These are phyloP conservation scores for Indicator maculatus DNA, from an alignment of 2,113 vertebrate genomes.

Conservation along the genomic window DNA sequence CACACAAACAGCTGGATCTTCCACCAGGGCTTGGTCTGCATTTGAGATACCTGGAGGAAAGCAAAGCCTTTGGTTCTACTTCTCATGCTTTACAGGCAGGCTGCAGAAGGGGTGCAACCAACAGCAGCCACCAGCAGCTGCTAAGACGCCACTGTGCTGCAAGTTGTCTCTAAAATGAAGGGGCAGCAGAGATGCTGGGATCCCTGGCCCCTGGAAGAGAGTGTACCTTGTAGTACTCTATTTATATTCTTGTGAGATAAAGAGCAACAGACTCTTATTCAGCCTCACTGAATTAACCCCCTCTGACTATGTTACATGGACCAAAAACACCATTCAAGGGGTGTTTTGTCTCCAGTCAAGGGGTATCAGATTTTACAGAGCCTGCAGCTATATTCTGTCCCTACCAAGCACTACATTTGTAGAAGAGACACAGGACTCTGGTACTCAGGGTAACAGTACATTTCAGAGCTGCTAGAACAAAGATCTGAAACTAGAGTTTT, in stretches of 20 bases:
- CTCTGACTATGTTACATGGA: neutral
- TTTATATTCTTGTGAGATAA: neutral
- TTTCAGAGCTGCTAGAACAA: neutral
- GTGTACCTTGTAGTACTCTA: neutral
- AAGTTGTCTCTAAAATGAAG: neutral
- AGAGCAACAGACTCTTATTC: neutral
- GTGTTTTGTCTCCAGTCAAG: neutral
- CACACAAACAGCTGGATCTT: constrained; percentile 92
- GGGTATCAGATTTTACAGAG: neutral
- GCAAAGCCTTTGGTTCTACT: neutral
- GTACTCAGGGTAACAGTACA: neutral
- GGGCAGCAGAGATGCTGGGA: neutral
- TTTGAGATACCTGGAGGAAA: constrained; percentile 78
- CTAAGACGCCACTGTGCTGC: neutral
- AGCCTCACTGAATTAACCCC: neutral
- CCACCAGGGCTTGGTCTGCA: constrained; percentile 90
- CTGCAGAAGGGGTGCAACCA: neutral
- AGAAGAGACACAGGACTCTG: neutral
- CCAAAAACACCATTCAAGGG: neutral
- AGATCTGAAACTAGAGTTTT: neutral
- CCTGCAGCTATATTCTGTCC: neutral
- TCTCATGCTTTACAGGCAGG: neutral
- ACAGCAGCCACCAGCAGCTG: neutral
- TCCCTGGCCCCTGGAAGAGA: neutral
- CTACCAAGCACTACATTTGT: neutral